A percentile compares a stretch with the other conserved stretches of the same genome.
These are phyloP conservation scores for Dendrocopos noguchii DNA, from an alignment of 2,113 vertebrate genomes.

Conservation along the genomic window DNA sequence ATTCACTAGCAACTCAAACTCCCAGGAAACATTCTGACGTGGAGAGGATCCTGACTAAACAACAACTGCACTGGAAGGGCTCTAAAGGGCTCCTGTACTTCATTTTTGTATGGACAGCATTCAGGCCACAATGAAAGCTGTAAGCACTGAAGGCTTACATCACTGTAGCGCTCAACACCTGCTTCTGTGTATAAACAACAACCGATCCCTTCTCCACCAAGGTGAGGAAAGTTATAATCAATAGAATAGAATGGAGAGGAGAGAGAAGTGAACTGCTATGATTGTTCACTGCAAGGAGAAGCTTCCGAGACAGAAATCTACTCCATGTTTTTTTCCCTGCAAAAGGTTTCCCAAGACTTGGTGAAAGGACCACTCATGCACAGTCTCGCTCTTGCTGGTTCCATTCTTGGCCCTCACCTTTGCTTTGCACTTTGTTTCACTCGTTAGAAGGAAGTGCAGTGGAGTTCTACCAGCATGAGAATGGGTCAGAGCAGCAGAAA, in stretches of 20 bases:
- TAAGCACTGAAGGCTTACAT: neutral
- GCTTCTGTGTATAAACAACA: neutral
- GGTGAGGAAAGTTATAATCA: neutral
- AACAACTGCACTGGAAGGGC: neutral
- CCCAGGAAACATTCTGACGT: neutral
- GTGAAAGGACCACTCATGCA: neutral
- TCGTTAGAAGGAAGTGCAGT: neutral
- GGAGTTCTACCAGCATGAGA: neutral
- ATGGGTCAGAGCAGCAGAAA: constrained; percentile 4
- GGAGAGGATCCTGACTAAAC: neutral
- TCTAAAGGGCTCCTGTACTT: neutral
- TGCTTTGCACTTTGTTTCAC: neutral
- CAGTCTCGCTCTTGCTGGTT: neutral
- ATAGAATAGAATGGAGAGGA: neutral
- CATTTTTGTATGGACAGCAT: neutral
- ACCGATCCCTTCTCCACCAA: neutral
- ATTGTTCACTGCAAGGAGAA: neutral
- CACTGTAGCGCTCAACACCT: neutral
- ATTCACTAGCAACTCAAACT: neutral
- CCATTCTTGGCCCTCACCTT: neutral
- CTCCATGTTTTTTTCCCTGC: neutral
- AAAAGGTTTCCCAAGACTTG: neutral
- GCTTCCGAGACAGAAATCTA: neutral
- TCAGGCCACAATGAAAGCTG: neutral
- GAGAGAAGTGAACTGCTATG: neutral